Evolutionary conservation across 2,888 invertebrate species (phyloP).

Genomic region (Xylota segnis): DNA sequence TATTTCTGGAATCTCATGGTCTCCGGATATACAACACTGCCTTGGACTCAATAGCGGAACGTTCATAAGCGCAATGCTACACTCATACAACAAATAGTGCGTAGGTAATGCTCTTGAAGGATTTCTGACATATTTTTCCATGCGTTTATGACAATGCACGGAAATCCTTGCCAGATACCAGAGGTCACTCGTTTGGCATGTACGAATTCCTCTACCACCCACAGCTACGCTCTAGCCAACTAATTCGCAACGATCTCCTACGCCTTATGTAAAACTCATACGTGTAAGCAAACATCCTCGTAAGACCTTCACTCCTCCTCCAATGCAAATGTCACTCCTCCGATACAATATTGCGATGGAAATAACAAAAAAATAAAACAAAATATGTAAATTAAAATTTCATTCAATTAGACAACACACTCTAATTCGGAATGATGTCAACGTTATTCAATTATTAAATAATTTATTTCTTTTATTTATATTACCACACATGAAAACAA

Average conservation of each 20-base stretch:
- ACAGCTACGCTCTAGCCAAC: background rate
- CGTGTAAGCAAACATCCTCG: background rate
- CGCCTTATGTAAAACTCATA: background rate
- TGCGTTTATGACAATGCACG: too few relatives aligned
- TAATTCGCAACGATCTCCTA: background rate
- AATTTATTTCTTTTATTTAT: slow-evolving; percentile 4
- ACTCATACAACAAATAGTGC: too few relatives aligned
- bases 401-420: slow-evolving; percentile 30
- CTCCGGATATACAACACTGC: too few relatives aligned
- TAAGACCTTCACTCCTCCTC: background rate
- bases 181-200: background rate
- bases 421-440: slow-evolving; percentile 38
- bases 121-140: too few relatives aligned
- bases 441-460: slow-evolving; percentile 48
- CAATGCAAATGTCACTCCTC: slow-evolving; percentile 16
- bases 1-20: too few relatives aligned
- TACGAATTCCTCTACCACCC: background rate
- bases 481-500: slow-evolving; percentile 13
- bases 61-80: too few relatives aligned
- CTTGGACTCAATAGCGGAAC: too few relatives aligned
- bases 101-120: too few relatives aligned
- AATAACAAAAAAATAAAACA: background rate
- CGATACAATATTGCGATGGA: slow-evolving; percentile 16
- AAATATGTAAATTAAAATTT: slow-evolving; percentile 1
- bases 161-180: background rate